Evolutionary conservation across 2,888 invertebrate genomes (phyloP).

Genomic region (Cheilosia vernalis): DNA sequence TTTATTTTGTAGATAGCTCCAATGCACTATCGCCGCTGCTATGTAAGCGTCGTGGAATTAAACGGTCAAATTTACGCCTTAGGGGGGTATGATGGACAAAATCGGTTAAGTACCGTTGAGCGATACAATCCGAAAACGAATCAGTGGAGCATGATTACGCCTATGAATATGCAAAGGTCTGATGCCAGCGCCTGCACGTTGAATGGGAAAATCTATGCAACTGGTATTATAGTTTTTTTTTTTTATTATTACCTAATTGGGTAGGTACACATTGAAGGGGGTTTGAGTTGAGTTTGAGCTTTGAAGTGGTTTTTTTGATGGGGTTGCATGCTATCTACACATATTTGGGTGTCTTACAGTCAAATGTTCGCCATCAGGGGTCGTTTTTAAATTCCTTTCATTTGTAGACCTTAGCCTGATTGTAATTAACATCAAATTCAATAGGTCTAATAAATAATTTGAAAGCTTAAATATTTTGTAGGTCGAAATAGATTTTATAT

Average conservation of each 20-base stretch:
- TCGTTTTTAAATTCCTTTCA: no score
- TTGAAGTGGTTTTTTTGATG: neutral
- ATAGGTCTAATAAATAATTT: no score
- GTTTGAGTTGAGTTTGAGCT: neutral
- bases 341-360: no score
- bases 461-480: no score
- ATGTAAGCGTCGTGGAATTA: conserved; percentile 92
- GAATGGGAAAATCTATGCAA: conserved; percentile 86
- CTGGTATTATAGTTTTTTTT: conserved; percentile 77
- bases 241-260: neutral
- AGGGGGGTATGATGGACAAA: conserved; percentile 94
- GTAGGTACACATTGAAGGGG: neutral
- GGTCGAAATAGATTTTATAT: no score
- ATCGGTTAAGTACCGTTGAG: conserved; percentile 93
- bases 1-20: conserved; percentile 86
- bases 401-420: no score
- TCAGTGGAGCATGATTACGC: conserved; percentile 94
- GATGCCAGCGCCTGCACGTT: conserved; percentile 96
- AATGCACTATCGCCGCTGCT: conserved; percentile 94
- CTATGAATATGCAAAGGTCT: conserved; percentile 94
- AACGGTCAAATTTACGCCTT: conserved; percentile 92
- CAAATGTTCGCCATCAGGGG: no score
- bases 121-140: conserved; percentile 92
- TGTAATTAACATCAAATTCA: no score
- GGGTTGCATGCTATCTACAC: no score